A percentile compares a stretch with the other conserved stretches of the same genome.
phyloP scores from a whole-genome alignment of 2,113 vertebrate genomes.

The Dromaius novaehollandiae region DNA sequence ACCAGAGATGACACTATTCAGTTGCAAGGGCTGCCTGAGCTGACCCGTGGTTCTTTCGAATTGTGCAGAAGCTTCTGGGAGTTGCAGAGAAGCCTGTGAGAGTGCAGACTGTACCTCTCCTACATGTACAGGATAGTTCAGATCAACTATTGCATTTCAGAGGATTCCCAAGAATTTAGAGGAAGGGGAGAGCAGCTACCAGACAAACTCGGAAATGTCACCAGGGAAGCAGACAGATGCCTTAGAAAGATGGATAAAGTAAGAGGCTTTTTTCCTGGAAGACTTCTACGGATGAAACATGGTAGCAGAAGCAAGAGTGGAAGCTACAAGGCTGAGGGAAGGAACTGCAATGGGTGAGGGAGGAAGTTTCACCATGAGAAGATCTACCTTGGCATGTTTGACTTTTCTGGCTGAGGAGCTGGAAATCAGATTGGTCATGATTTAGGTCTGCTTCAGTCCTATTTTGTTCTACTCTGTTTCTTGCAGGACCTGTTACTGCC shows the following conservation, averaged over 20 bases:
- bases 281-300: background rate
- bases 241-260: background rate
- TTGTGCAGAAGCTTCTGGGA: background rate
- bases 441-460: background rate
- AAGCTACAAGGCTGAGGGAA: background rate
- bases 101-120: background rate
- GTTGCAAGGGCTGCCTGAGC: background rate
- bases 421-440: background rate
- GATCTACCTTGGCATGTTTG: background rate
- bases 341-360: background rate
- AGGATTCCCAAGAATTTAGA: background rate
- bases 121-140: background rate
- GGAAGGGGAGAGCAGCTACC: background rate
- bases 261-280: background rate
- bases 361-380: background rate
- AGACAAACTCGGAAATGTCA: background rate
- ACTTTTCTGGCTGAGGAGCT: background rate
- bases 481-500: background rate
- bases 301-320: background rate
- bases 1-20: accelerated
- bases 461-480: background rate
- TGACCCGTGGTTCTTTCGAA: background rate
- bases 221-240: background rate
- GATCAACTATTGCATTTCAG: background rate
- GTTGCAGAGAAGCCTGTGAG: background rate